Conservation (phyloP, 2,888 invertebrate genomes). For the Tubulanus polymorphus region DNA sequence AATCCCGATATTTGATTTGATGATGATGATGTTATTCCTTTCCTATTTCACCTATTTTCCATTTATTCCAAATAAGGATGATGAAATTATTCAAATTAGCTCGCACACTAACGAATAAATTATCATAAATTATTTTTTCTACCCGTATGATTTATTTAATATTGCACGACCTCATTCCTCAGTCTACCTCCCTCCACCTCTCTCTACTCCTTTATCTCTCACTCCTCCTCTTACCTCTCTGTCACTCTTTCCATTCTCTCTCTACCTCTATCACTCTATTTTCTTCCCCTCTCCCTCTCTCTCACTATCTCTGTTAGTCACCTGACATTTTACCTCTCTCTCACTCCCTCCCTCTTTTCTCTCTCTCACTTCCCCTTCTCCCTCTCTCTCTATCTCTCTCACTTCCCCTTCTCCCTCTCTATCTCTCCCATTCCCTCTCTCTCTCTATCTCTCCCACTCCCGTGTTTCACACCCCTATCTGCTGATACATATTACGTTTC, state of each 20-base stretch:
- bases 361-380: neutral
- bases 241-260: no score
- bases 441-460: neutral
- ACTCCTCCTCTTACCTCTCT: no score
- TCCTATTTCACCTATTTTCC: no score
- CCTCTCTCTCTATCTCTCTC: slow-evolving; percentile 2
- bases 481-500: no score
- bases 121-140: neutral
- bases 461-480: neutral
- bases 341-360: neutral
- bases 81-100: no score
- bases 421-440: neutral
- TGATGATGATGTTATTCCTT: no score
- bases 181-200: neutral
- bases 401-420: neutral
- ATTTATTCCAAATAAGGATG: no score
- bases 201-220: neutral
- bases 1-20: no score
- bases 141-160: neutral
- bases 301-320: neutral
- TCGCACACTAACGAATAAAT: neutral
- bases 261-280: no score
- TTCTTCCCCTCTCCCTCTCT: neutral
- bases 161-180: neutral
- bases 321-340: neutral